Evolutionary conservation across 1,140 invertebrate species (phyloP), one percentile per base, ranked within the genome.

Genomic region (Trichogramma pretiosum): DNA sequence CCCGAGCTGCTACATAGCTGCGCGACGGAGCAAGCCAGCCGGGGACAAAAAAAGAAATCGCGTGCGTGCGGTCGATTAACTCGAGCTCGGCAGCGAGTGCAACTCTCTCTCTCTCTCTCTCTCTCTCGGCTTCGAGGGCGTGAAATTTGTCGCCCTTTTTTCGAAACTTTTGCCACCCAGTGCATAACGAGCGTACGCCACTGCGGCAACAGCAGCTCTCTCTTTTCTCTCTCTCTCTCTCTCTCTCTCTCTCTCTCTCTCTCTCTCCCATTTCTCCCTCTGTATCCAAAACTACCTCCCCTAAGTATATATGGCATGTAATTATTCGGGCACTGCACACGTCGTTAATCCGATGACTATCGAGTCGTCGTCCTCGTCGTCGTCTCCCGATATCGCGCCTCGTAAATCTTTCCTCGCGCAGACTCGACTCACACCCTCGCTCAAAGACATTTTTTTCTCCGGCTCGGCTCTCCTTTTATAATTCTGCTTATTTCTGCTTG

Each of bases 151-250:
- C 32, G 32, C 32, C 9, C 7, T n/a, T n/a, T n/a, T n/a, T n/a
- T n/a, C n/a, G n/a, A n/a, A n/a, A n/a, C n/a, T n/a, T n/a, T n/a
- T n/a, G n/a, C n/a, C n/a, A n/a, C n/a, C n/a, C n/a, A n/a, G n/a
- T n/a, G n/a, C n/a, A n/a, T n/a, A n/a, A n/a, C n/a, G n/a, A 57
- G 54, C 44, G 48, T 54, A 61, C 58, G 37, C 50, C 58, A 61
- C 57, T 57, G 46, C 41, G 19, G 9, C 24, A 11, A 11, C 24
- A 11, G 24, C 11, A 8, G 35, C 35, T 37, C 35, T 16, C 16
- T 8, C 35, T 37, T 8, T 18, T 37, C n/a, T 16, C 5, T n/a
- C 11, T 28, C 24, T 28, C 24, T 28, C 24, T 28, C 24, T 11
- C 24, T 5, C 24, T 5, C 24, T 28, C 5, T 7, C 24, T 28